Conservation (phyloP, 2,797 vertebrate genomes). For the Acanthiza pusilla region DNA sequence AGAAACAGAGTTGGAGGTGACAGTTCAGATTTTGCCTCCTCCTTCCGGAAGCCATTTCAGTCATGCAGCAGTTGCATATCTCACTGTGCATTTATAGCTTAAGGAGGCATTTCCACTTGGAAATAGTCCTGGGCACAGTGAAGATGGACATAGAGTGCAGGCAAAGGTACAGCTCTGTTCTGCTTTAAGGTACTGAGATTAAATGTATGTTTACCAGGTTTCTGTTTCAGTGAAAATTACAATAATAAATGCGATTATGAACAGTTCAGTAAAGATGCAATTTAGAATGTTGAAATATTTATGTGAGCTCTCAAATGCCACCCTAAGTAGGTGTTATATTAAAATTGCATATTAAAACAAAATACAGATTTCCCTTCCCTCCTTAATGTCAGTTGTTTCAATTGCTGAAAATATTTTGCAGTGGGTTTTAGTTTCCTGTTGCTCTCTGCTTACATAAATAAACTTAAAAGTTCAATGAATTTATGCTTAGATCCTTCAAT, state of each 20-base stretch:
- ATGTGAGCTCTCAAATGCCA: not conserved
- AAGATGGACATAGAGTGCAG: not conserved
- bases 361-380: not conserved
- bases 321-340: not conserved
- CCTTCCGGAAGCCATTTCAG: slow-evolving; percentile 52
- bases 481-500: not conserved
- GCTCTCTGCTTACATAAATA: not conserved
- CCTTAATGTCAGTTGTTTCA: not conserved
- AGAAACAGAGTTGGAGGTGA: slow-evolving; percentile 47
- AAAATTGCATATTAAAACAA: slow-evolving; percentile 10
- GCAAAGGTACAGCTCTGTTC: not conserved
- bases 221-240: slow-evolving; percentile 12
- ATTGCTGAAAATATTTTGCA: not conserved
- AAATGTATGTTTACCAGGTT: not conserved
- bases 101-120: not conserved
- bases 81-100: slow-evolving; percentile 42
- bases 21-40: slow-evolving; percentile 53
- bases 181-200: not conserved
- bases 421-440: not conserved
- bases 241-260: not conserved
- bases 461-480: not conserved
- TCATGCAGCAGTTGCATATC: not conserved
- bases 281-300: slow-evolving; percentile 41
- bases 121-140: not conserved
- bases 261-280: not conserved